A percentile compares a stretch with the other conserved stretches of the same genome.
Evolutionary conservation across 2,113 vertebrate genomes (phyloP).

Genomic region (Ibidorhyncha struthersii): DNA sequence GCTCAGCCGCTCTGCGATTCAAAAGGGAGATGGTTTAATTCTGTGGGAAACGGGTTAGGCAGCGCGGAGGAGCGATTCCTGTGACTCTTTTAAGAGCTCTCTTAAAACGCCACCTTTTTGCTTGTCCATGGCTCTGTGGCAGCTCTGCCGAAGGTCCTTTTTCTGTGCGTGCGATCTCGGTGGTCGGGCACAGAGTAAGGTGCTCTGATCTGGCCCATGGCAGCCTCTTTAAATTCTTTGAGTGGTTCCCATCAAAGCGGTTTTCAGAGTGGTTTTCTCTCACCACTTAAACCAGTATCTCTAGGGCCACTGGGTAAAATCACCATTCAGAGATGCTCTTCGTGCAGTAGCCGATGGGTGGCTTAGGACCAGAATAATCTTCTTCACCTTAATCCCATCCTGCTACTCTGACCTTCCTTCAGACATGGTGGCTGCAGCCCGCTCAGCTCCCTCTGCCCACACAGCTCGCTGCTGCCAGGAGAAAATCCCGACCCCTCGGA

Average conservation of each 20-base stretch:
- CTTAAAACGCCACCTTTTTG: background rate
- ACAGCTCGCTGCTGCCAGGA: background rate
- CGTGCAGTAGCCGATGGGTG: background rate
- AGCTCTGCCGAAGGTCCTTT: background rate
- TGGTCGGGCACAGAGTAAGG: background rate
- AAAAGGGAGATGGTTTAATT: background rate
- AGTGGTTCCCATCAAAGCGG: background rate
- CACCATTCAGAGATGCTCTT: background rate
- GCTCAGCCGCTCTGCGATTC: background rate
- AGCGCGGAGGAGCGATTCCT: background rate
- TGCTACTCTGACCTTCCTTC: background rate
- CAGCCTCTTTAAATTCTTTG: background rate
- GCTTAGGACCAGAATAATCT: background rate
- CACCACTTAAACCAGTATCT: background rate
- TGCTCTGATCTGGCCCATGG: background rate
- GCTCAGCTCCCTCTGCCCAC: background rate
- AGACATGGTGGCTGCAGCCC: background rate
- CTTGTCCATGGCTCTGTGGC: background rate
- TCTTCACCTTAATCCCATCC: conserved; percentile 6
- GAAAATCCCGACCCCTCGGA: rapidly evolving
- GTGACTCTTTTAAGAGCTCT: background rate
- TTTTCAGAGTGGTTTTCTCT: background rate
- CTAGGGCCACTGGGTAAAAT: background rate
- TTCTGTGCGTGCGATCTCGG: background rate
- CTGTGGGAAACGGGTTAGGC: too few relatives aligned